Base-by-base conservation (phyloP, 2,113 vertebrate genomes). In the Colossoma macropomum region DNA sequence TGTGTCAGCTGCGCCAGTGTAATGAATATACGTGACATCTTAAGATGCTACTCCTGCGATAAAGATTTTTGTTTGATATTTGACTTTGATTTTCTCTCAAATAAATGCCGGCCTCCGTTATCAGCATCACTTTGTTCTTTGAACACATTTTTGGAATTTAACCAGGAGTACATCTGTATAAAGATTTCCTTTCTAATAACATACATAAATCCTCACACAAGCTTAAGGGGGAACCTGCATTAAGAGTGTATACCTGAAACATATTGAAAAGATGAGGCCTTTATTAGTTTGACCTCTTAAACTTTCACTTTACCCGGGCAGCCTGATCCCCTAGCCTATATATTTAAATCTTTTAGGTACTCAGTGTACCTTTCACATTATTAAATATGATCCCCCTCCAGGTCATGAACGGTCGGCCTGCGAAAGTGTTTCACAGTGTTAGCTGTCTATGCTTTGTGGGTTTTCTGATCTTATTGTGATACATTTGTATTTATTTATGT, bases 231-330 rank as follows among this genome's bases (percentile, higher is more conserved):
- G 48, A 45, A 72, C 34, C 52, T 21, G 68, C 50, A 32, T 25
- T 16, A 54, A 70, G 0, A 9, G 38, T 19, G 72, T 63, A 30
- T 4, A 63, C 17, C 54, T 25, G 27, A 63, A 63, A 17, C 79
- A 27, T 52, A 41, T n/a, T 73, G 54, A 48, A 52, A 60, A 60
- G 34, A 48, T 19, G 23, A 32, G 21, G 52, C 70, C 27, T 52
- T 74, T 52, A 21, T 81, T 81, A 32, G 11, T 81, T 74, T 81
- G 72, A 32, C 56, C 56, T 63, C 21, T n/a, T 48, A 63, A 45
- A 25, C 56, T 63, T n/a, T 48, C n/a, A 62, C 54, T 50, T 48
- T 41, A 62, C 17, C 34, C 5, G 73, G 45, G 52, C 21, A 32
- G 28, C 38, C 13, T 63, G 63, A 60, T 62, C 54, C 59, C 28